Evolutionary conservation across 2,888 invertebrate genomes (phyloP), one percentile per base, ranked within the genome.

Genomic region (Steinernema scapterisci): DNA sequence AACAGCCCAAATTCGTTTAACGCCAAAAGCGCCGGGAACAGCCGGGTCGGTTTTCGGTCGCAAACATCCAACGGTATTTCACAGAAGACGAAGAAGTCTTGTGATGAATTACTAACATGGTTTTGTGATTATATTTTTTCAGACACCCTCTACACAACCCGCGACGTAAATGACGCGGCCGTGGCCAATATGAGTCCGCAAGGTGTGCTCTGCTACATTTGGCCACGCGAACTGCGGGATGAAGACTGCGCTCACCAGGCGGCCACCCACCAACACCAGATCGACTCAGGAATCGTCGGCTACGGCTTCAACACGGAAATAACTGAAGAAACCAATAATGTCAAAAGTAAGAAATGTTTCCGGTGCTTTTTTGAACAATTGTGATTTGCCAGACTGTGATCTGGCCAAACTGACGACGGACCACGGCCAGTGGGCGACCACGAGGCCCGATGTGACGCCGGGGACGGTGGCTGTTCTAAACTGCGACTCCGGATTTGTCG

Each of bases 141-240:
- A 75, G 75, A 75, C 45, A 75, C 75, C 7, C 13, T 74, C 6
- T 72, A 51, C 54, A 74, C 71, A 21, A 73, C 75, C 5, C 51
- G 56, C 7, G 56, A 51, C 23, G 44, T 72, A 16, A 70, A 56
- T n/a, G 73, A 73, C 7, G 21, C 71, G 5, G 54, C 45, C 3
- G 45, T 77, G 31, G 31, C 9, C 63, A 63, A 63, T 31, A 13
- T 63, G 23, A 21, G 27, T 19, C 44, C 72, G 6, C 75, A 78
- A 54, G 77, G 77, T 3, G 48, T 77, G 6, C 51, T 77, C 13
- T 77, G 77, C 31, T 77, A 77, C 63, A 77, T 77, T 27, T 77
- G 77, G 77, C 52, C 77, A 3, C 13, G 27, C n/a, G 63, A 71
- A 11, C 11, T 31, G 27, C 27, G 31, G 31, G 63, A 63, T 3